Base-by-base conservation (phyloP, 2,113 vertebrate genomes). In the Marcusenius ussheri region DNA sequence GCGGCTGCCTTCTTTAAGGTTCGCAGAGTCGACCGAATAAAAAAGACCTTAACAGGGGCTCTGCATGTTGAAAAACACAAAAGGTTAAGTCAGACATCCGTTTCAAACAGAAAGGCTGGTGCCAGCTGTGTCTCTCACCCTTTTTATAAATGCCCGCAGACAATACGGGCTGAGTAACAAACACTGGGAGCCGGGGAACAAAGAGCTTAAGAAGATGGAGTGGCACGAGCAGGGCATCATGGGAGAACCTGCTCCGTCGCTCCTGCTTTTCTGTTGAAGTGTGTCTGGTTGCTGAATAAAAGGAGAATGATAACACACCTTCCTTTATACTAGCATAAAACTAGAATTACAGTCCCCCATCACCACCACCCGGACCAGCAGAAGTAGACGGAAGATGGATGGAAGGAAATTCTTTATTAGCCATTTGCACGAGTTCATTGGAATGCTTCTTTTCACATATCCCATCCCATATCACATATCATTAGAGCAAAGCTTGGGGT, bases 111-210 rank as follows among this genome's bases (percentile, higher is more conserved):
- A 49, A 49, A 9, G 83, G n/a, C 86, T 50, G 47, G 15, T 51
- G 58, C 83, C 84, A 87, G 89, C 56, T 66, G 53, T n/a, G 83
- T 62, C 66, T 74, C 46, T 24, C 83, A 27, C 83, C 47, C 45
- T 27, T 47, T 46, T 66, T 17, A 83, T 66, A 90, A 90, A 62
- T 42, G 10, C 83, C 7, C n/a, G 51, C 53, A 85, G n/a, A 90
- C 56, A 90, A 86, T 87, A 50, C 85, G 31, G 84, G 58, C 83
- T 66, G 84, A 83, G 80, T 90, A 45, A 86, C 53, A 39, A 39
- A 19, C 53, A 31, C 83, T 62, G 53, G 83, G 24, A 47, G 51
- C 39, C 3, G 27, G 45, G 17, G 45, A 47, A 49, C 42, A 83
- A 50, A 84, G 84, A 9, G 9, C 49, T 15, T 17, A 53, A 31